phyloP scores from a whole-genome alignment of 2,113 vertebrate genomes.

The Syngnathoides biaculeatus region DNA sequence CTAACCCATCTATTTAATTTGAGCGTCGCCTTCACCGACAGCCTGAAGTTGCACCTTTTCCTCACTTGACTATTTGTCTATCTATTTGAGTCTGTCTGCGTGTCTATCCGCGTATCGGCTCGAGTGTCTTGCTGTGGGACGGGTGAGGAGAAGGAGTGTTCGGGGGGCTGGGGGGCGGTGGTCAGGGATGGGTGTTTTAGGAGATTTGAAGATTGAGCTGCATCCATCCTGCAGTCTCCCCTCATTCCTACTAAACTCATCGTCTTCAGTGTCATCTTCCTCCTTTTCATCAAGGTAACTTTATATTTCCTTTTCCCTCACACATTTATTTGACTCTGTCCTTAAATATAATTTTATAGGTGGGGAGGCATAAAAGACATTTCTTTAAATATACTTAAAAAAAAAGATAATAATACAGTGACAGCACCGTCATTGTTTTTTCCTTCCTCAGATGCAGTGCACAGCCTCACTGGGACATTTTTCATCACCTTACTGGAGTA shows the following conservation, averaged over 20 bases:
- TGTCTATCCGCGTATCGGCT: neutral
- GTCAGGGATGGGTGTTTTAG: conserved; percentile 12
- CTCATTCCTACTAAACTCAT: conserved; percentile 36
- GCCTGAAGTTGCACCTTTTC: neutral
- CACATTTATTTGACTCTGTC: neutral
- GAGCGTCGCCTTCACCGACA: neutral
- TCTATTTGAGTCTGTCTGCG: neutral
- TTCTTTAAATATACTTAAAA: neutral
- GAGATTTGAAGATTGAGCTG: conserved; percentile 55
- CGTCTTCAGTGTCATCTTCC: conserved; percentile 8
- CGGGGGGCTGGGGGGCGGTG: conserved; percentile 4
- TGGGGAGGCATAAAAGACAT: neutral
- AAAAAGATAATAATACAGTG: neutral
- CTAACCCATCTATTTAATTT: neutral
- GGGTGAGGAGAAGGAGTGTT: conserved; percentile 8
- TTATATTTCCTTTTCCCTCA: neutral
- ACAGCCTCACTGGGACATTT: conserved; percentile 50
- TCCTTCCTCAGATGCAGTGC: conserved; percentile 69
- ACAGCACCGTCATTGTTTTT: neutral
- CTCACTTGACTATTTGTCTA: too few species aligned
- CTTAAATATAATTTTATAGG: neutral
- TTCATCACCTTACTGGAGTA: conserved; percentile 67
- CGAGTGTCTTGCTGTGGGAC: conserved; percentile 20
- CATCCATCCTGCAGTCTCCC: conserved; percentile 43
- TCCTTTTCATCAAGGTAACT: conserved; percentile 55